These are phyloP conservation scores for Oostethus manadensis DNA, from an alignment of 2,113 vertebrate genomes.

Conservation along the genomic window DNA sequence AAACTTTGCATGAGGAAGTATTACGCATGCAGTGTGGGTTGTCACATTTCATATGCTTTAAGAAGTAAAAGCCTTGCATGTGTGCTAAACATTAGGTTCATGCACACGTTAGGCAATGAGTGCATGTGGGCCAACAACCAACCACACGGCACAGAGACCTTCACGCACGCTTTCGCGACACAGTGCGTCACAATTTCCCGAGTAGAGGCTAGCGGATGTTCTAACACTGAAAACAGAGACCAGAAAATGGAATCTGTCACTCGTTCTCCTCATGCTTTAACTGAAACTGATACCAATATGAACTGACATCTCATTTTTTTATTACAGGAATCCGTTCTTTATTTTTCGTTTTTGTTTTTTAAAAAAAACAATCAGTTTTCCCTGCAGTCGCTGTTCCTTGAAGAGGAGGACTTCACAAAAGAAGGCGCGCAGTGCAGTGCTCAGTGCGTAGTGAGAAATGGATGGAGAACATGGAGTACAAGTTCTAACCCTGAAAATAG, in stretches of 20 bases:
- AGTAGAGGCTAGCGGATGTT: background rate
- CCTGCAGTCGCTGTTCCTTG: too few relatives aligned
- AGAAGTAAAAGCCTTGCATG: constrained; percentile 3
- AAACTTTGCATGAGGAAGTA: constrained; percentile 11
- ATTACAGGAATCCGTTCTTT: too few relatives aligned
- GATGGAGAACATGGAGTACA: background rate
- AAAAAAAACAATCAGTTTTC: too few relatives aligned
- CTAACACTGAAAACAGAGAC: constrained; percentile 8
- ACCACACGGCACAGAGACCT: constrained; percentile 1
- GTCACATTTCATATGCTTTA: constrained; percentile 18
- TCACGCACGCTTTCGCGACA: constrained; percentile 20
- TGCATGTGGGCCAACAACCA: background rate
- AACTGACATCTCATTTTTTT: too few relatives aligned
- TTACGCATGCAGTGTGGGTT: constrained; percentile 13
- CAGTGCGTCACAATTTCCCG: constrained; percentile 17
- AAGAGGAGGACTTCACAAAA: too few relatives aligned
- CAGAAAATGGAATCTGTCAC: constrained; percentile 24
- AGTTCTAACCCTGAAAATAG: constrained; percentile 7
- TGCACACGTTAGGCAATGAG: background rate
- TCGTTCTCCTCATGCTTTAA: constrained; percentile 2
- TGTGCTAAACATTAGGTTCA: constrained; percentile 1
- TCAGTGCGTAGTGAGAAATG: background rate
- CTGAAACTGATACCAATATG: background rate
- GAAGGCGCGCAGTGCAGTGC: background rate
- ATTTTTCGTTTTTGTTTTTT: too few relatives aligned